Base-by-base conservation (phyloP, 2,888 invertebrate genomes). In the Drosophila anceps region DNA sequence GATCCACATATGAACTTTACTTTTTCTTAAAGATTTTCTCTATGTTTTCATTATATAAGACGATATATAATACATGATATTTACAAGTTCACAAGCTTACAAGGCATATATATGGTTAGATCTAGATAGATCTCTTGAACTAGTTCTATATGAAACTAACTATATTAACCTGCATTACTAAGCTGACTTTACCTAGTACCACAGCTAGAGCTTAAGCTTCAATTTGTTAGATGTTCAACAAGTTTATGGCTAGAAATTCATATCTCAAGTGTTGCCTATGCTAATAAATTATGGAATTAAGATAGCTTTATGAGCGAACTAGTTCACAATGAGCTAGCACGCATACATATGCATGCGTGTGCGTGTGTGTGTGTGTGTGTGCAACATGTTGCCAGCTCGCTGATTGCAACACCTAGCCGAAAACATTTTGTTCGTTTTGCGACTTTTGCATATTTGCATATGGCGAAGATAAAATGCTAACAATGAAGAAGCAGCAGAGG, bases 401-500 rank as follows among this genome's bases (percentile, higher is more conserved):
- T 76, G 69, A 73, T 77, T 77, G 73, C 76, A 69, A 77, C 76
- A 77, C 77, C 68, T 76, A 39, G 29, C 18, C 24, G 15, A 15
- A 68, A 60, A 43, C 54, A 15, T 44, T 10, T 29, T 13, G n/a
- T 24, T 44, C 10, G 2, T 8, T 24, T 27, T 48, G 41, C 61
- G 27, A 39, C 33, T 33, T 67, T 69, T 68, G 60, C 69, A 41
- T 31, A 50, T 57, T 55, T 54, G 51, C 70, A 72, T 70, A 50
- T n/a, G 53, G 53, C 53, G 37, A 27, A 64, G 66, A 60, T 69
- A 59, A 62, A 66, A 18, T 67, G 61, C 44, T 35, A 37, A 27
- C 27, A 37, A 24, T 27, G 57, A 31, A 57, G 41, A 57, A 57
- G 43, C 13, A 27, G 54, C 37, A 13, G 13, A n/a, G 15, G 10